phyloP scores from a whole-genome alignment of 2,113 vertebrate genomes.

The Protomyctophum bolini region DNA sequence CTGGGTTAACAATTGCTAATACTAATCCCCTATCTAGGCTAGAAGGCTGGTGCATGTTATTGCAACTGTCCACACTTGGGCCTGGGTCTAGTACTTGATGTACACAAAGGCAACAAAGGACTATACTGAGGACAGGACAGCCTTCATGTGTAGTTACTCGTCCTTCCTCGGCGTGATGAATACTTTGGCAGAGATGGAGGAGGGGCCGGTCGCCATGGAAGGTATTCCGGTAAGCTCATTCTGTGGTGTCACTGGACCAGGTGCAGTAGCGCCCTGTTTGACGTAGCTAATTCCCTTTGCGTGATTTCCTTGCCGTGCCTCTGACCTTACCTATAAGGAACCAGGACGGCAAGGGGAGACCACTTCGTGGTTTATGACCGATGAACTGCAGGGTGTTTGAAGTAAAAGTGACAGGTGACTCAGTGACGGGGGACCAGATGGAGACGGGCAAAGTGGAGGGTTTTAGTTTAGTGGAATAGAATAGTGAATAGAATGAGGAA shows the following conservation, averaged over 20 bases:
- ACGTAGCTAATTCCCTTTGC: slow-evolving; percentile 41
- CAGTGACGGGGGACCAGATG: background rate
- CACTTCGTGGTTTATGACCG: background rate
- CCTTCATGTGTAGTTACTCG: slow-evolving; percentile 21
- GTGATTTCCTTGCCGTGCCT: slow-evolving; percentile 43
- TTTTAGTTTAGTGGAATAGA: background rate
- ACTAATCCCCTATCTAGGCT: slow-evolving; percentile 47
- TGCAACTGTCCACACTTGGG: slow-evolving; percentile 36
- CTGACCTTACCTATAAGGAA: slow-evolving; percentile 45
- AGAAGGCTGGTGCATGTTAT: slow-evolving; percentile 19
- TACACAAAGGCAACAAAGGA: slow-evolving; percentile 16
- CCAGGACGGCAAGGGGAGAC: slow-evolving; percentile 9
- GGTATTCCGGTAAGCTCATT: slow-evolving; percentile 63
- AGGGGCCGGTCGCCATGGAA: slow-evolving; percentile 51
- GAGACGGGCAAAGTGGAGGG: background rate
- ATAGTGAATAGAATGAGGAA: background rate
- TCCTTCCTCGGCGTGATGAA: slow-evolving; percentile 33
- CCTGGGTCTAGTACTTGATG: slow-evolving; percentile 29
- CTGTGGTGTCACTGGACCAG: slow-evolving; percentile 39
- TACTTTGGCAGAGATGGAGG: slow-evolving; percentile 43
- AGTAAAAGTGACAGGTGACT: slow-evolving; percentile 3
- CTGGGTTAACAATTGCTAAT: slow-evolving; percentile 27
- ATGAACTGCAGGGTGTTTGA: slow-evolving; percentile 12
- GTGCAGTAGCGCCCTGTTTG: slow-evolving; percentile 32
- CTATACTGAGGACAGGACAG: slow-evolving; percentile 15